phyloP scores from a whole-genome alignment of 2,797 vertebrate genomes.

The Enteromius radiatus region DNA sequence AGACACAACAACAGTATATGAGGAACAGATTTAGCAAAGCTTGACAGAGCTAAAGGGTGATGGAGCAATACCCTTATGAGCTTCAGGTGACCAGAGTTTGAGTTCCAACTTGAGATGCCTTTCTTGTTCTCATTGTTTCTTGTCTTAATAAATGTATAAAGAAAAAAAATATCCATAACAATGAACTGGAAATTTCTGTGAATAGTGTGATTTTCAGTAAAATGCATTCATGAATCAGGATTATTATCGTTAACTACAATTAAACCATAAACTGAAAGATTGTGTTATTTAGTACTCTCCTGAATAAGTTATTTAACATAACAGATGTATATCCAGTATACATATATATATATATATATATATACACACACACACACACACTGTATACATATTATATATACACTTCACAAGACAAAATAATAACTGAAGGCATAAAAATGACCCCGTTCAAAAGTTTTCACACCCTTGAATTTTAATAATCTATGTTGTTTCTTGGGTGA shows the following conservation, averaged over 20 bases:
- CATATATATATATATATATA: too few relatives aligned
- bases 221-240: not conserved
- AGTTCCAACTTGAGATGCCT: not conserved
- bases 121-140: not conserved
- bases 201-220: not conserved
- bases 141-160: not conserved
- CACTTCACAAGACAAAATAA: too few relatives aligned
- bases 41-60: not conserved
- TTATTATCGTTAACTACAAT: not conserved
- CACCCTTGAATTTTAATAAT: too few relatives aligned
- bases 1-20: not conserved
- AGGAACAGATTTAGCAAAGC: constrained; percentile 23
- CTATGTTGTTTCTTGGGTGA: too few relatives aligned
- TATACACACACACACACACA: too few relatives aligned
- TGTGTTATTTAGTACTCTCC: too few relatives aligned
- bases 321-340: too few relatives aligned
- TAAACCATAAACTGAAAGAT: not conserved
- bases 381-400: too few relatives aligned
- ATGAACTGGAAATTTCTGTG: not conserved
- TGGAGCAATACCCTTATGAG: not conserved
- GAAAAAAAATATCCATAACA: not conserved
- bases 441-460: too few relatives aligned
- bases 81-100: not conserved
- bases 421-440: too few relatives aligned
- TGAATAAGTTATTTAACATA: too few relatives aligned